Percentiles rank a stretch among this genome's conserved stretches.
phyloP scores from a whole-genome alignment of 2,888 invertebrate genomes.

The Adela reaumurella region DNA sequence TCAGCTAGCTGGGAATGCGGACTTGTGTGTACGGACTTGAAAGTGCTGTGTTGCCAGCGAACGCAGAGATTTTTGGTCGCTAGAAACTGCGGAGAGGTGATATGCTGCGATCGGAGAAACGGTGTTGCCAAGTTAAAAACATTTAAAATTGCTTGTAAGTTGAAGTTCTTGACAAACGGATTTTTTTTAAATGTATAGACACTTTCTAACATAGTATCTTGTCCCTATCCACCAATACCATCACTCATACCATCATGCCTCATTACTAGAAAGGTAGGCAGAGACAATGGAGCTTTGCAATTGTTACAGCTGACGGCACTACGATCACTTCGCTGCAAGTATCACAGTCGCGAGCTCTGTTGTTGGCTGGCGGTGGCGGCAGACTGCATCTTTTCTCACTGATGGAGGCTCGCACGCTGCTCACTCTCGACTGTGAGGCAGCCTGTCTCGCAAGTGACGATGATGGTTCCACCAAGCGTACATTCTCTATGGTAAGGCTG shows the following conservation, averaged over 20 bases:
- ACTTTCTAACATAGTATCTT: too few species aligned
- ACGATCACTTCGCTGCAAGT: constrained; percentile 28
- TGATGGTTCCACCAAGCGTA: too few species aligned
- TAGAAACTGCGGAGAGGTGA: constrained; percentile 36
- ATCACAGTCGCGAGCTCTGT: constrained; percentile 26
- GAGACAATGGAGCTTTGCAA: too few species aligned
- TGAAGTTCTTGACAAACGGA: too few species aligned
- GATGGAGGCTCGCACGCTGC: constrained; percentile 28
- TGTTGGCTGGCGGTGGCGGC: constrained; percentile 33
- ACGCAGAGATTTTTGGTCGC: constrained; percentile 31
- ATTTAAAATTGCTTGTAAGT: constrained; percentile 33
- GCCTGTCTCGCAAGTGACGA: too few species aligned
- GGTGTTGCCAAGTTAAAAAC: constrained; percentile 26
- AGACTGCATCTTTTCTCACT: constrained; percentile 36
- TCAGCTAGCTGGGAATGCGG: constrained; percentile 28
- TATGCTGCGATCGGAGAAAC: constrained; percentile 26
- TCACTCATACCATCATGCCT: too few species aligned
- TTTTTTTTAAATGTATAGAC: too few species aligned
- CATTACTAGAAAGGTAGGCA: neutral
- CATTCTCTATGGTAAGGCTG: too few species aligned
- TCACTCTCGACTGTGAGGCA: constrained; percentile 38
- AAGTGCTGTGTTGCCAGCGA: constrained; percentile 25
- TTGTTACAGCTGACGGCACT: too few species aligned
- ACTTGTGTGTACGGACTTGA: constrained; percentile 31
- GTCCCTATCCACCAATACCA: too few species aligned